phyloP scores from a whole-genome alignment of 2,113 vertebrate genomes.

The Daphoenositta chrysoptera region DNA sequence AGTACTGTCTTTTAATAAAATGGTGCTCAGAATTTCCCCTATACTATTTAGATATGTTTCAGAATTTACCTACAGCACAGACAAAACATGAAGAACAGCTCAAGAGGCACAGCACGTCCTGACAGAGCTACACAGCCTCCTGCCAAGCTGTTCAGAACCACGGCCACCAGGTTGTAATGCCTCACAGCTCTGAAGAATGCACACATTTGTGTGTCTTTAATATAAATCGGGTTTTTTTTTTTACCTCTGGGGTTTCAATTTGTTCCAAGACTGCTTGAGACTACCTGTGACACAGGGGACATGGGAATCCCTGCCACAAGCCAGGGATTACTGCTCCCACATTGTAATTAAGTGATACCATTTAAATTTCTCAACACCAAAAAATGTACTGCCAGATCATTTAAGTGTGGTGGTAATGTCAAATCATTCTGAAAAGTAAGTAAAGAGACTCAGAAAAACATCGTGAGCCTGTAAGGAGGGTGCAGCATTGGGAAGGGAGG shows the following conservation, averaged over 20 bases:
- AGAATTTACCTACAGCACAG: neutral
- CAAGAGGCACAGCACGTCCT: neutral
- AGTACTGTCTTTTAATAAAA: neutral
- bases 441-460: neutral
- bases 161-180: rapidly evolving
- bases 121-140: neutral
- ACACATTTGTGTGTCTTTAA: neutral
- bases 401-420: neutral
- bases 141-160: neutral
- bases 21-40: neutral
- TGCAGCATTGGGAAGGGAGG: neutral
- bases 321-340: neutral
- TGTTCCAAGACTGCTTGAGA: neutral
- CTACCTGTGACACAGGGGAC: neutral
- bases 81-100: neutral
- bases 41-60: neutral
- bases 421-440: neutral
- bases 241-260: neutral
- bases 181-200: neutral
- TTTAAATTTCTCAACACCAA: neutral
- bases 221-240: neutral
- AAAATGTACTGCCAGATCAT: neutral
- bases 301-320: neutral
- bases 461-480: neutral
- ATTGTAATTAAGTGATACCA: neutral